phyloP scores from a whole-genome alignment of 2,888 invertebrate species.

The Hydriomena furcata region DNA sequence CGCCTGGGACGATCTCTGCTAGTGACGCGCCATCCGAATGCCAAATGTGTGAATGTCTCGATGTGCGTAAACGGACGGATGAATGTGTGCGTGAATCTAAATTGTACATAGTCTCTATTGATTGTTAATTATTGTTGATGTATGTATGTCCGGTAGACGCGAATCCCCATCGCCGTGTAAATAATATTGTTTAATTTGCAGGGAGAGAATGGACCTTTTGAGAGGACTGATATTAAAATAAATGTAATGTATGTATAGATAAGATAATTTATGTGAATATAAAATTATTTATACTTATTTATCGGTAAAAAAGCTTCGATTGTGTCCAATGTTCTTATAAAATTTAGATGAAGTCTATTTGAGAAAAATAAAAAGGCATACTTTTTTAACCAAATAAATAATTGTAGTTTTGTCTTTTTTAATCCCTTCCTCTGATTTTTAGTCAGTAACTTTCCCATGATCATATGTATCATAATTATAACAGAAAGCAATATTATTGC shows the following conservation, averaged over 20 bases:
- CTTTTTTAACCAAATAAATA: conserved; percentile 81
- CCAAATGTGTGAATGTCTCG: conserved; percentile 77
- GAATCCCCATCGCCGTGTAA: conserved; percentile 83
- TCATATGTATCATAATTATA: too few species aligned
- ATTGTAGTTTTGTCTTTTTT: conserved; percentile 51
- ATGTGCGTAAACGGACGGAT: conserved; percentile 66
- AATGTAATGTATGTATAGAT: conserved; percentile 83
- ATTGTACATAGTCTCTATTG: conserved; percentile 83
- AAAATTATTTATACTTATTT: conserved; percentile 84
- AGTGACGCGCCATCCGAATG: conserved; percentile 79
- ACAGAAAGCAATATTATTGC: too few species aligned
- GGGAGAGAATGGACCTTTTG: conserved; percentile 84
- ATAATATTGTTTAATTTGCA: conserved; percentile 82
- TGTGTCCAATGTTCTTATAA: conserved; percentile 84
- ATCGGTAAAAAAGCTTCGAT: conserved; percentile 83
- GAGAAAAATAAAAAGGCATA: conserved; percentile 82
- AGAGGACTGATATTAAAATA: conserved; percentile 84
- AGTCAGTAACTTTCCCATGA: too few species aligned
- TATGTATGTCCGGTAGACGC: conserved; percentile 81
- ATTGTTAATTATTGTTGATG: conserved; percentile 82
- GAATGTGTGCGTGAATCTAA: conserved; percentile 73
- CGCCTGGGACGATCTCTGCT: conserved; percentile 73
- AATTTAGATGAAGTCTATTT: conserved; percentile 84
- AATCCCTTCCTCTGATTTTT: neutral
- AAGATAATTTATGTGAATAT: conserved; percentile 83